Evolutionary conservation across 2,888 invertebrate species (phyloP), one percentile per base, ranked within the genome.

Genomic region (Dugesia japonica): DNA sequence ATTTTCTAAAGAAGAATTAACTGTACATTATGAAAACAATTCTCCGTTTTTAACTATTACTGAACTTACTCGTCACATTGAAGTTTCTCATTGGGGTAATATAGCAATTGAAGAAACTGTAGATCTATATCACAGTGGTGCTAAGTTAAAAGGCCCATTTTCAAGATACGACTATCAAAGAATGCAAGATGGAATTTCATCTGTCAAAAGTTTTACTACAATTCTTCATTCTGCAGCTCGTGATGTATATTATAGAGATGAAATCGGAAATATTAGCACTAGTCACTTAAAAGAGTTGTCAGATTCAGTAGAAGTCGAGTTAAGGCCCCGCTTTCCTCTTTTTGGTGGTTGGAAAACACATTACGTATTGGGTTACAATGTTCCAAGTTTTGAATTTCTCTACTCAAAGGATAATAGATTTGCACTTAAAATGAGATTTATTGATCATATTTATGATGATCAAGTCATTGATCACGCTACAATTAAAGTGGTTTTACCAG

Each of bases 321-420:
- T 98, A n/a, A 88, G 93, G 74, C 98, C 97, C 4, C 88, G 98
- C 81, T 98, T 95, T 85, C 98, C 98, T 0, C 87, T 98, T 1
- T 98, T 97, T 85, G 98, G 98, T 76, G 98, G 98, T 17, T 99
- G 98, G 98, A 92, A 91, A 84, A 95, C 94, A 9, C 92, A 92
- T 81, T 99, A 99, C 85, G 90, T 90, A 71, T 87, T 98, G 72
- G 98, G 98, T 0, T 94, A 95, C 87, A 95, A 94, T 86, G 90
- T 98, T 0, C 97, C 98, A 0, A 92, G 94, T 80, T 94, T 94
- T 83, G 94, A 95, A 83, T 95, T 95, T 85, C 87, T 98, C 28
- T 94, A 88, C 84, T 90, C 90, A 80, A 87, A 88, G 79, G 90
- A 90, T 79, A 81, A 86, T 83, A 88, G 90, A 28, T 94, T 90